These are phyloP conservation scores for Drosophila miranda DNA, from an alignment of 1,140 invertebrate species.

Conservation along the genomic window DNA sequence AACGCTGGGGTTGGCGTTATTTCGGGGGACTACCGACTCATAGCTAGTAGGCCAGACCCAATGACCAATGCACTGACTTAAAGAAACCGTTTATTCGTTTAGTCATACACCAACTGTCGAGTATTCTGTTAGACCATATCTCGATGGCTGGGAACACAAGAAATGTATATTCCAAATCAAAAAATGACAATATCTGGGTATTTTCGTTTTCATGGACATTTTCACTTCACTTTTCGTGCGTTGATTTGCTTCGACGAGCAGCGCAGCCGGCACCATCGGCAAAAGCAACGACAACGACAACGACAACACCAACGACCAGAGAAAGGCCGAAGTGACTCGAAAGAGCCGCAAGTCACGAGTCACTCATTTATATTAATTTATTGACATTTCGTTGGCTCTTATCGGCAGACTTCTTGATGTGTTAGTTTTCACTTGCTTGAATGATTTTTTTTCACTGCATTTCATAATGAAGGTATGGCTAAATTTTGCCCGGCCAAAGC, in stretches of 20 bases:
- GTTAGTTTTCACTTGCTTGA: conserved; percentile 19
- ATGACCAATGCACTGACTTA: conserved; percentile 27
- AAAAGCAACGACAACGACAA: conserved; percentile 15
- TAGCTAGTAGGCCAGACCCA: neutral
- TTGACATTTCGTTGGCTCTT: conserved; percentile 66
- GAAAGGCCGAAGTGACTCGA: conserved; percentile 28
- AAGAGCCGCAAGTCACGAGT: conserved; percentile 59
- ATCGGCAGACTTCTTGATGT: conserved; percentile 49
- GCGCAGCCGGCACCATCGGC: neutral
- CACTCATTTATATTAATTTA: conserved; percentile 79
- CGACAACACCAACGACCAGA: conserved; percentile 12
- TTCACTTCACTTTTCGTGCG: conserved; percentile 31
- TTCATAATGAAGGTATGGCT: conserved; percentile 29
- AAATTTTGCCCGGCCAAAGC: conserved; percentile 23
- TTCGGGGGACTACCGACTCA: conserved; percentile 21
- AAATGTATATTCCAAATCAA: conserved; percentile 48
- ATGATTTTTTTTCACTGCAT: conserved; percentile 26
- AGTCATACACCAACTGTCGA: neutral
- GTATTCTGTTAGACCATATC: conserved; percentile 29
- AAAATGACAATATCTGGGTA: conserved; percentile 22
- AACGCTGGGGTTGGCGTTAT: conserved; percentile 16
- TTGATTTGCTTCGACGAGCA: conserved; percentile 19
- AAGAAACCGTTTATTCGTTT: conserved; percentile 4
- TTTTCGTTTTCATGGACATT: conserved; percentile 19
- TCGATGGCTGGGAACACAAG: conserved; percentile 43